Evolutionary conservation across 2,113 vertebrate species (phyloP), one percentile per base, ranked within the genome.

Genomic region (Carlito syrichta): DNA sequence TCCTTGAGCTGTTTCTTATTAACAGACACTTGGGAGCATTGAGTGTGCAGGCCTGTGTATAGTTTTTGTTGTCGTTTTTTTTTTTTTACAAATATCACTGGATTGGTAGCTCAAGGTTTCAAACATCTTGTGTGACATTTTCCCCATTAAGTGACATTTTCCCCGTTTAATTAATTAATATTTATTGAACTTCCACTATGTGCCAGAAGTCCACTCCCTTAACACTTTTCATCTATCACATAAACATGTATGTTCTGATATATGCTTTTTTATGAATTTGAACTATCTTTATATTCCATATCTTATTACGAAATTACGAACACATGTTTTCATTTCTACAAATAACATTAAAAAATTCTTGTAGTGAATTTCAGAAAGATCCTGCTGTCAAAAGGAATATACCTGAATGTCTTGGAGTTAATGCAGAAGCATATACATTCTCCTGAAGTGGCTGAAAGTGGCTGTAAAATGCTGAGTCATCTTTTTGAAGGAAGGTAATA

Each of bases 361-460:
- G 14, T 96, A 99, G 99, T 98, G 97, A 98, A 98, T 97, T 99
- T 99, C 97, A 98, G 98, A 77, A 98, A 98, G 71, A 98, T 98
- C 91, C 98, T 99, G 94, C 92, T 99, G 97, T 98, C 99, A 54
- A 99, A 99, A 92, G 99, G 99, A 89, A 99, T 99, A 94, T 99
- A 99, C 69, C 98, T 99, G 87, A 99, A 99, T 96, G 97, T 99
- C 74, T 96, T 99, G 96, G 99, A 99, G 56, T 99, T 99, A 98
- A 99, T 99, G 99, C 99, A 98, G 98, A 99, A 97, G 95, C 99
- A 99, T 54, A 66, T 96, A 1, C 25, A 97, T 63, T 99, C 98
- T 17, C 98, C 98, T 5, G 99, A 99, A 91, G 99, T 99, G 66
- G 98, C 99, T 96, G 98, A 99, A 98, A 99, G 99, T 81, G 99